phyloP scores from a whole-genome alignment of 1,140 invertebrate genomes.

The Mylabris phalerata region DNA sequence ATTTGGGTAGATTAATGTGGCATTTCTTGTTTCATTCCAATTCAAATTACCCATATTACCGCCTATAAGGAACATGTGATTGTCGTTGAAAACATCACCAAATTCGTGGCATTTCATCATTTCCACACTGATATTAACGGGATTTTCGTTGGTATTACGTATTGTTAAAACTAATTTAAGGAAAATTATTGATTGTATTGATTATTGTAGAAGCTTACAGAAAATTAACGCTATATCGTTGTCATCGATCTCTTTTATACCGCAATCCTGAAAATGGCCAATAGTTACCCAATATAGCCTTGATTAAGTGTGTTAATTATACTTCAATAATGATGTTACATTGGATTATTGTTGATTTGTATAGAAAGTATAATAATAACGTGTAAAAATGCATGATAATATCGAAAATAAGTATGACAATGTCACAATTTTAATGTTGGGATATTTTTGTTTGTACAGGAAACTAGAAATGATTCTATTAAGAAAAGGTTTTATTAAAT shows the following conservation, averaged over 20 bases:
- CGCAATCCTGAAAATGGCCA: conserved; percentile 19
- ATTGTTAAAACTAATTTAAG: conserved; percentile 17
- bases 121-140: conserved; percentile 19
- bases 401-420: no score
- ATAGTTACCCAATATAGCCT: background rate
- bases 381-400: no score
- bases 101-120: conserved; percentile 21
- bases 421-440: no score
- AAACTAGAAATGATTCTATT: no score
- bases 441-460: no score
- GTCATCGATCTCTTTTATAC: conserved; percentile 17
- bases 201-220: conserved; percentile 17
- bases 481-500: background rate
- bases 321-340: background rate
- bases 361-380: no score
- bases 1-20: conserved; percentile 28
- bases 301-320: background rate
- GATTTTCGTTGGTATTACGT: conserved; percentile 14
- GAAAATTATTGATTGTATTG: background rate
- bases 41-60: conserved; percentile 23
- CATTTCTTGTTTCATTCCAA: conserved; percentile 19
- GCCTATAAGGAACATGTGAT: conserved; percentile 23
- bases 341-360: no score
- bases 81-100: background rate
- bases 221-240: conserved; percentile 27